Evolutionary conservation across 2,113 vertebrate genomes (phyloP).

Genomic region (Regulus satrapa): DNA sequence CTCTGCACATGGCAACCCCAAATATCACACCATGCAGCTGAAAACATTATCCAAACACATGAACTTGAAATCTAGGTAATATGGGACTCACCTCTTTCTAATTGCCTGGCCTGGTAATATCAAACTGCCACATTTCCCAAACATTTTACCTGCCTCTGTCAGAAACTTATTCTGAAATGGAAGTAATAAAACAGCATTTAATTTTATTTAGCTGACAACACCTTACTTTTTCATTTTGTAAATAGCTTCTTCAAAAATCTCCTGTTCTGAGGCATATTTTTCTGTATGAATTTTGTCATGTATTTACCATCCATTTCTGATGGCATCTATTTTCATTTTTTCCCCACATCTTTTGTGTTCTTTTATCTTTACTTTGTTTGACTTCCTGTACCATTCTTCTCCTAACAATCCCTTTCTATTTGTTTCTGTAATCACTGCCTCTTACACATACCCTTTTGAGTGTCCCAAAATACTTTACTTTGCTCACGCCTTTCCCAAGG

Average conservation of each 20-base stretch:
- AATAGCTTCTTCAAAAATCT: neutral
- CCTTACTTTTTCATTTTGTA: neutral
- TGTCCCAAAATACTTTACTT: neutral
- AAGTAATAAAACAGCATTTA: neutral
- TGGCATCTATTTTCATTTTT: neutral
- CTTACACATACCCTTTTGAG: fast-evolving
- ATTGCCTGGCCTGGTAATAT: neutral
- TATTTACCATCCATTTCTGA: neutral
- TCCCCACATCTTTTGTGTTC: neutral
- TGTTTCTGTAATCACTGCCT: neutral
- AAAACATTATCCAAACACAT: neutral
- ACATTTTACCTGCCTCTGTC: neutral
- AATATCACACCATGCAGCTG: neutral
- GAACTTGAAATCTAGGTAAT: neutral
- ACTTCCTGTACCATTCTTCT: neutral
- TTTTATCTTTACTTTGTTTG: neutral
- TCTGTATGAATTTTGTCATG: fast-evolving
- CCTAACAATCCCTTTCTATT: neutral
- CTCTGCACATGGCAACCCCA: neutral
- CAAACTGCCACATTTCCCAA: neutral
- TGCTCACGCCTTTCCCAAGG: neutral
- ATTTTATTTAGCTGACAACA: neutral
- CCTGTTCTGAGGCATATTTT: neutral
- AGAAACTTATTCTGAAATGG: neutral
- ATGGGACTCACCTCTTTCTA: neutral